Evolutionary conservation across 2,797 vertebrate genomes (phyloP).

Genomic region (Eulemur albifrons): DNA sequence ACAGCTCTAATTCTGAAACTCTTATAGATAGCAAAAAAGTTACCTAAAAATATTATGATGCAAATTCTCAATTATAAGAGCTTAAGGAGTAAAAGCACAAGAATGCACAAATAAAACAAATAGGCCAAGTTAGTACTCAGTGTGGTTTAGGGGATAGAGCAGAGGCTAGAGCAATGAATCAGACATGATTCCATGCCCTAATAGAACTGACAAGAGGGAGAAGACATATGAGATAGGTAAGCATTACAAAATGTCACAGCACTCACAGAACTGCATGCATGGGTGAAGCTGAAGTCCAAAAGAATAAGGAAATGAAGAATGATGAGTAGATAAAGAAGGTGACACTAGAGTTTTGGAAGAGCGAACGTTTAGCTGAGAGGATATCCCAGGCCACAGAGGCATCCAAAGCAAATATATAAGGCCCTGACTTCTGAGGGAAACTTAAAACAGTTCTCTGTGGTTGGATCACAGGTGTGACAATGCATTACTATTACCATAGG

Average conservation of each 20-base stretch:
- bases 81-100: neutral
- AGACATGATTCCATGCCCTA: neutral
- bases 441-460: neutral
- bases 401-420: neutral
- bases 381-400: neutral
- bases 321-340: neutral
- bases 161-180: neutral
- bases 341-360: neutral
- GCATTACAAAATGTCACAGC: neutral
- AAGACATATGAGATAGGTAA: no score
- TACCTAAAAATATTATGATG: neutral
- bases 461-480: neutral
- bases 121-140: neutral
- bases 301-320: accelerated
- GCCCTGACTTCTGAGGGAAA: neutral
- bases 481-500: neutral
- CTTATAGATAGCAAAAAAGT: neutral
- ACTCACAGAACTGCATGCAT: neutral
- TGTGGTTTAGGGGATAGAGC: no score
- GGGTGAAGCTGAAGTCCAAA: neutral
- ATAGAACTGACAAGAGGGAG: neutral
- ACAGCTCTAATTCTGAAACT: neutral
- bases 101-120: neutral
- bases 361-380: neutral
- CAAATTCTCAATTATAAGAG: neutral